Base-by-base conservation (phyloP, 2,113 vertebrate genomes). In the Sapajus apella region DNA sequence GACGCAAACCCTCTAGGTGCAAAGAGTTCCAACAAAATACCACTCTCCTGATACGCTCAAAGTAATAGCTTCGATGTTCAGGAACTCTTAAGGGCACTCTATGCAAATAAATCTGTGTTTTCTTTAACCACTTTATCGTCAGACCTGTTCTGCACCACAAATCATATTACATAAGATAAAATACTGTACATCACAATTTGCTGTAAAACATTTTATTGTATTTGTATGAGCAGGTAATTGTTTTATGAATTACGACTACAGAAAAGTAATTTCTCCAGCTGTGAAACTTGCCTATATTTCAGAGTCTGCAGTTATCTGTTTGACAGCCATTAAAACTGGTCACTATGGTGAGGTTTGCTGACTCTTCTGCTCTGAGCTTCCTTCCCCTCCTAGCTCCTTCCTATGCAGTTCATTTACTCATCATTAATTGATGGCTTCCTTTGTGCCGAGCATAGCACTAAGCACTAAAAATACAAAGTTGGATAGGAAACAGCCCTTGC, bases 101-200 rank as follows among this genome's bases (percentile, higher is more conserved):
- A 11, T 58, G 35, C 87, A 86, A 95, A 93, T 56, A 95, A 82
- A 96, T 86, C 56, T 95, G 14, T 4, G 23, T 77, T 92, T 64
- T 32, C 76, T 64, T 76, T 25, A 88, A 82, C 52, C 80, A 76
- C 88, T 70, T 85, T 75, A 77, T 70, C 72, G n/a, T 27, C 56
- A 56, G 23, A 64, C 61, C 14, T 61, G 32, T 75, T 85, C 56
- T 32, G 40, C 35, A 79, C n/a, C 68, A 82, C 43, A 90, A 43
- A 21, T 89, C 61, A 50, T 32, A 35, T 45, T 66, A 30, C 12
- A 6, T 82, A 95, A 75, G 58, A 68, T 73, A 8, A 14, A 76
- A 23, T 50, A 64, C 5, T 50, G 50, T 11, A 45, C 11, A 55
- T 85, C 43, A 55, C 76, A 72, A 25, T 40, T 84, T 56, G 64